A percentile compares a stretch with the other conserved stretches of the same genome.
Evolutionary conservation across 2,113 vertebrate species (phyloP).

Genomic region (Catharus bicknelli): DNA sequence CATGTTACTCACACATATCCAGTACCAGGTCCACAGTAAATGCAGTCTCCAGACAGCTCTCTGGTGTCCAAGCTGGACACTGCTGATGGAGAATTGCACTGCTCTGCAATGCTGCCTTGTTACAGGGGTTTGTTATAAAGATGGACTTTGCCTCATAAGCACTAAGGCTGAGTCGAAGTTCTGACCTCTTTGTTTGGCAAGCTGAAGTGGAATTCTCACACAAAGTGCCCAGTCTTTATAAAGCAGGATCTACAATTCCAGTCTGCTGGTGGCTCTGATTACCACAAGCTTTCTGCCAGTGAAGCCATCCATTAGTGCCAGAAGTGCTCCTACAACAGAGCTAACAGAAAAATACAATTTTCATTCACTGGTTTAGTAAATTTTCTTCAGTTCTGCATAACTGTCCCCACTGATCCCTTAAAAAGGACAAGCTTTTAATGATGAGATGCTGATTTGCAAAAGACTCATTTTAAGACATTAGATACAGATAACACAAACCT

Average conservation of each 20-base stretch:
- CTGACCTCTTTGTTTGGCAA: conserved; percentile 88
- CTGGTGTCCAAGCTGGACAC: not conserved
- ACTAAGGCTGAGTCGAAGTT: not conserved
- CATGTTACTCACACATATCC: too few relatives aligned
- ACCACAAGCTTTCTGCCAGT: conserved; percentile 85
- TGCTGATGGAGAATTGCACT: not conserved
- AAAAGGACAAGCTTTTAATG: not conserved
- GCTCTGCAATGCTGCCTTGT: not conserved
- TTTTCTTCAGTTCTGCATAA: not conserved
- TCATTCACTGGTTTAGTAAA: not conserved
- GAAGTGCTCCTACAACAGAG: conserved; percentile 87
- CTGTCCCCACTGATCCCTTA: not conserved
- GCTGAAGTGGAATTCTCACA: conserved; percentile 86
- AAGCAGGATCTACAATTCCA: conserved; percentile 90
- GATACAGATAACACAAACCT: not conserved
- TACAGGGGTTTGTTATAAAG: not conserved
- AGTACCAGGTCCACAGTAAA: not conserved
- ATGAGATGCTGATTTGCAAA: not conserved
- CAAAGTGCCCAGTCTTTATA: conserved; percentile 87
- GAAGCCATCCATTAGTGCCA: conserved; percentile 89
- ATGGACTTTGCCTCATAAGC: not conserved
- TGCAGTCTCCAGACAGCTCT: not conserved
- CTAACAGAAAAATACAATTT: conserved; percentile 51
- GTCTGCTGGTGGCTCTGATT: conserved; percentile 90
- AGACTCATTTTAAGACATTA: not conserved